phyloP scores from a whole-genome alignment of 2,888 invertebrate species.

The Rotaria macrura region DNA sequence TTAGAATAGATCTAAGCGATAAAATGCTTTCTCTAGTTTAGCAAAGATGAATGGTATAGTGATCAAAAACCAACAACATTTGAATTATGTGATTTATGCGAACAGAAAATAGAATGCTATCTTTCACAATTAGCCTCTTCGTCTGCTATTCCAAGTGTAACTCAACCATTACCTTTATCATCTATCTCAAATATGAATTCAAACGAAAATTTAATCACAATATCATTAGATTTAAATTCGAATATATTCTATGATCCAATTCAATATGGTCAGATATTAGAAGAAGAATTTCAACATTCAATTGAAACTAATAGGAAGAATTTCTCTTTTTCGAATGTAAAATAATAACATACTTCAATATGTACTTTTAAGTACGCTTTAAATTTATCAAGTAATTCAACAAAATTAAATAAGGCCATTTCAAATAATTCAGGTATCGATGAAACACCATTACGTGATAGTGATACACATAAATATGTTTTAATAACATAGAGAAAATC shows the following conservation, averaged over 20 bases:
- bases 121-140: not conserved
- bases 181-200: no score
- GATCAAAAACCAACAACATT: not conserved
- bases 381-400: constrained; percentile 86
- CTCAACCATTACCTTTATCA: no score
- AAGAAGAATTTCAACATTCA: not conserved
- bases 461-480: constrained; percentile 92
- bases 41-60: not conserved
- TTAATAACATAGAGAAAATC: constrained; percentile 96
- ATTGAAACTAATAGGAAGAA: not conserved
- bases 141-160: no score
- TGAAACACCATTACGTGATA: constrained; percentile 95
- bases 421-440: constrained; percentile 95
- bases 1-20: no score
- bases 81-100: not conserved
- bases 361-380: constrained; percentile 96
- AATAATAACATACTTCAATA: constrained; percentile 60
- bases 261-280: not conserved
- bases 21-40: not conserved
- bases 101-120: not conserved
- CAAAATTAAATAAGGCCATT: constrained; percentile 84
- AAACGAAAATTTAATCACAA: not conserved
- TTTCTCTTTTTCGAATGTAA: not conserved
- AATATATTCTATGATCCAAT: not conserved
- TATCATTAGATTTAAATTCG: not conserved